A percentile compares a stretch with the other conserved stretches of the same genome.
phyloP scores from a whole-genome alignment of 2,113 vertebrate species.

The Caloenas nicobarica region DNA sequence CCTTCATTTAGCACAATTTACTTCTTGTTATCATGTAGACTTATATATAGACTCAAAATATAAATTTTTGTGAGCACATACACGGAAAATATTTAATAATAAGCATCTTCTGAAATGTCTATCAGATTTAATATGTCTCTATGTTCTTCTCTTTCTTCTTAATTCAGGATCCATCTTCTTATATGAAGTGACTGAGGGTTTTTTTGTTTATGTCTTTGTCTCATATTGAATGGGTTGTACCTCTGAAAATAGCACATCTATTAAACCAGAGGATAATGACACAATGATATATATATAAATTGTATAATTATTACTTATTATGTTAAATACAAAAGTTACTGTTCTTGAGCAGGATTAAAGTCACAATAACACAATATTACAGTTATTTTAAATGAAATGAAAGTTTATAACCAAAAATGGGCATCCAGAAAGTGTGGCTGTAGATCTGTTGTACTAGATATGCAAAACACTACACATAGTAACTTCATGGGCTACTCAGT shows the following conservation, averaged over 20 bases:
- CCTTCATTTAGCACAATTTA: neutral
- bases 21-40: neutral
- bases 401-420: neutral
- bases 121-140: neutral
- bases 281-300: neutral
- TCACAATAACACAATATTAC: neutral
- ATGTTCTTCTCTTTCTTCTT: neutral
- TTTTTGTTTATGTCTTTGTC: neutral
- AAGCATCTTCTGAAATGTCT: neutral
- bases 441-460: neutral
- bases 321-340: neutral
- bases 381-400: slow-evolving; percentile 30
- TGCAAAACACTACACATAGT: neutral
- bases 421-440: neutral
- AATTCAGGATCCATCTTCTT: neutral
- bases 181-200: neutral
- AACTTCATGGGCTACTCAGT: neutral
- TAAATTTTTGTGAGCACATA: neutral
- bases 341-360: neutral
- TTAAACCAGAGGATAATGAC: neutral
- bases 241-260: neutral
- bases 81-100: neutral
- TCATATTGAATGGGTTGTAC: neutral
- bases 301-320: neutral
- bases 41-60: neutral